phyloP scores from a whole-genome alignment of 2,888 invertebrate species.

The Apamea monoglypha region DNA sequence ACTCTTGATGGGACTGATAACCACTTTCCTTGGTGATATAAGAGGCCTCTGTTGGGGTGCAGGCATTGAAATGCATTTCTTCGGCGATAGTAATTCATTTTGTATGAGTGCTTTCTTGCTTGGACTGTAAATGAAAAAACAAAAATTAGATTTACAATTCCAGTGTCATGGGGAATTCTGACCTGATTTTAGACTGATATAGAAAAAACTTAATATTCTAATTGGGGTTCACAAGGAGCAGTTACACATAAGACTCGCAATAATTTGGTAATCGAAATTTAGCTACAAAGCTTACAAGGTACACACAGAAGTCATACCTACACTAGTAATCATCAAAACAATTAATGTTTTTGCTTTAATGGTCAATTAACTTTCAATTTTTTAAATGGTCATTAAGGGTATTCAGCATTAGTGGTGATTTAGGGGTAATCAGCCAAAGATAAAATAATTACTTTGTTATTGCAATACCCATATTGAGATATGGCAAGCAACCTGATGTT shows the following conservation, averaged over 20 bases:
- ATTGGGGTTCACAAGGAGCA: no score
- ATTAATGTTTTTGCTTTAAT: background rate
- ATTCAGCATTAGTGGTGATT: background rate
- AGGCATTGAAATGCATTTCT: constrained; percentile 81
- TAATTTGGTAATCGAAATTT: background rate
- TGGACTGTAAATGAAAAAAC: constrained; percentile 89
- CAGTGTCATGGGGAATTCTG: background rate
- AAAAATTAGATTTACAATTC: background rate
- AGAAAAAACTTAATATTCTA: background rate
- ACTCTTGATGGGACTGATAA: constrained; percentile 91
- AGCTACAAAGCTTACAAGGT: background rate
- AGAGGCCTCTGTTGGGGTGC: constrained; percentile 87
- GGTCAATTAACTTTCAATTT: no score
- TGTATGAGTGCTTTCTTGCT: constrained; percentile 84
- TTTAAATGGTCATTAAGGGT: no score
- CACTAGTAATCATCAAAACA: background rate
- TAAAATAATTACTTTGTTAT: background rate
- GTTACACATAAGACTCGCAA: background rate
- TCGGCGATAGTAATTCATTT: constrained; percentile 90
- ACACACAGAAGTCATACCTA: background rate
- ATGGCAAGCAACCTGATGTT: background rate
- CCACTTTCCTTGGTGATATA: constrained; percentile 91
- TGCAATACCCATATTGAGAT: background rate
- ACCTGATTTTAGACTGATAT: background rate
- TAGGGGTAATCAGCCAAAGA: background rate